These are phyloP conservation scores for Eilema griseolum DNA, from an alignment of 2,888 invertebrate genomes.

Conservation along the genomic window DNA sequence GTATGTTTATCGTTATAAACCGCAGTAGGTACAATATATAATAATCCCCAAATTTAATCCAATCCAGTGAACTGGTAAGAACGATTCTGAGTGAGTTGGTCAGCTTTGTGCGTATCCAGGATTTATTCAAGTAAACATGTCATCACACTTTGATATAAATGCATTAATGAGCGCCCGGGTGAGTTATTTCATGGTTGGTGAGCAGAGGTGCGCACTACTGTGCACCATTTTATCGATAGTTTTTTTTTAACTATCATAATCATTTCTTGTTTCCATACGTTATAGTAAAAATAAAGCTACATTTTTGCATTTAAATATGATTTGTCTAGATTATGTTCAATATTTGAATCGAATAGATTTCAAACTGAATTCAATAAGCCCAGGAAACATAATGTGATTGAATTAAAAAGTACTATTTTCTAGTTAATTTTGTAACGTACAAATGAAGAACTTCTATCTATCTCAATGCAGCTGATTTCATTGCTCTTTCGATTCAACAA, in stretches of 20 bases:
- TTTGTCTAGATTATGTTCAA: too few species aligned
- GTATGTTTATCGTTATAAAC: not conserved
- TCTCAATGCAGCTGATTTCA: too few species aligned
- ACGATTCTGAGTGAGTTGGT: conserved; percentile 18
- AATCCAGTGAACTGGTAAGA: conserved; percentile 16
- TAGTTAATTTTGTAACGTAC: too few species aligned
- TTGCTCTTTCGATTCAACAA: too few species aligned
- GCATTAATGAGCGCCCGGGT: conserved; percentile 67
- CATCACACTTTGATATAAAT: conserved; percentile 73
- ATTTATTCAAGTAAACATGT: conserved; percentile 75
- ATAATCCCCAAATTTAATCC: not conserved
- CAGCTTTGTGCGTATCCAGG: conserved; percentile 44
- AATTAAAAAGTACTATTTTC: too few species aligned
- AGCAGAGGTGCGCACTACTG: conserved; percentile 40
- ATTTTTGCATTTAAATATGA: too few species aligned
- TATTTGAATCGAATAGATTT: too few species aligned
- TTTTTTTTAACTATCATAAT: not conserved
- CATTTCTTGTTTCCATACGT: too few species aligned
- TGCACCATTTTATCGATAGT: conserved; percentile 16
- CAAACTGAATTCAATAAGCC: too few species aligned
- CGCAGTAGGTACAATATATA: not conserved
- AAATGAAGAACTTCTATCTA: too few species aligned
- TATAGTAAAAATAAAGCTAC: too few species aligned
- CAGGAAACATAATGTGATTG: too few species aligned
- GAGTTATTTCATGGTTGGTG: conserved; percentile 64